A percentile compares a stretch with the other conserved stretches of the same genome.
These are phyloP conservation scores for Salvelinus sp. DNA, from an alignment of 2,113 vertebrate species.

Conservation along the genomic window DNA sequence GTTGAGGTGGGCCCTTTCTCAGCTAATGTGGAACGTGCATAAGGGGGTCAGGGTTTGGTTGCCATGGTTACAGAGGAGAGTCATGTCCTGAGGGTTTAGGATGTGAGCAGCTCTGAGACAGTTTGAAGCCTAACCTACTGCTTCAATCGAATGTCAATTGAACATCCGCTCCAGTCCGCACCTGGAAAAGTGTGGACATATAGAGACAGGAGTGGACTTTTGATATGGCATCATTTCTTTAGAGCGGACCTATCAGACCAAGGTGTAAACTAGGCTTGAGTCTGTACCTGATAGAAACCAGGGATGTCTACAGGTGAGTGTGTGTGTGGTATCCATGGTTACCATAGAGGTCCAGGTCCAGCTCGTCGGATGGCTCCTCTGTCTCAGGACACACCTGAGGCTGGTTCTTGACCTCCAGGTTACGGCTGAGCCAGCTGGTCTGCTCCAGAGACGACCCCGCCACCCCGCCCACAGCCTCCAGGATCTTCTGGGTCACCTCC, in stretches of 20 bases:
- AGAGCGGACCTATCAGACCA: too few relatives aligned
- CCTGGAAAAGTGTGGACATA: too few relatives aligned
- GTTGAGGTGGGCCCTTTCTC: too few relatives aligned
- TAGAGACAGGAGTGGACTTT: too few relatives aligned
- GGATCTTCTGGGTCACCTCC: conserved; percentile 93
- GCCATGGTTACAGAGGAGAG: not conserved
- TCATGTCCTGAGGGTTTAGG: not conserved
- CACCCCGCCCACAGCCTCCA: conserved; percentile 89
- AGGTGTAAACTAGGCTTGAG: too few relatives aligned
- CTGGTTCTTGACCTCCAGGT: conserved; percentile 94
- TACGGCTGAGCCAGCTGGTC: conserved; percentile 97
- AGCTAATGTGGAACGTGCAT: too few relatives aligned
- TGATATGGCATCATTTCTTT: too few relatives aligned
- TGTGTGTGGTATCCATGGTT: conserved; percentile 29
- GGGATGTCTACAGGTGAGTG: not conserved
- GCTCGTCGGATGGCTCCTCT: conserved; percentile 68
- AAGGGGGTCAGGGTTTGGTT: not conserved
- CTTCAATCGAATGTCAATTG: too few relatives aligned
- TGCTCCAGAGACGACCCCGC: conserved; percentile 96
- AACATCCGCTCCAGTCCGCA: too few relatives aligned
- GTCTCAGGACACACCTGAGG: conserved; percentile 86
- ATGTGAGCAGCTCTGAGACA: not conserved
- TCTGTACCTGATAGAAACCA: not conserved
- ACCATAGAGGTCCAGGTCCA: conserved; percentile 79
- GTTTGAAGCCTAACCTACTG: not conserved